Percentiles rank a stretch among this genome's conserved stretches.
These are phyloP conservation scores for Nyctalus aviator DNA, from an alignment of 2,797 vertebrate species.

Conservation along the genomic window DNA sequence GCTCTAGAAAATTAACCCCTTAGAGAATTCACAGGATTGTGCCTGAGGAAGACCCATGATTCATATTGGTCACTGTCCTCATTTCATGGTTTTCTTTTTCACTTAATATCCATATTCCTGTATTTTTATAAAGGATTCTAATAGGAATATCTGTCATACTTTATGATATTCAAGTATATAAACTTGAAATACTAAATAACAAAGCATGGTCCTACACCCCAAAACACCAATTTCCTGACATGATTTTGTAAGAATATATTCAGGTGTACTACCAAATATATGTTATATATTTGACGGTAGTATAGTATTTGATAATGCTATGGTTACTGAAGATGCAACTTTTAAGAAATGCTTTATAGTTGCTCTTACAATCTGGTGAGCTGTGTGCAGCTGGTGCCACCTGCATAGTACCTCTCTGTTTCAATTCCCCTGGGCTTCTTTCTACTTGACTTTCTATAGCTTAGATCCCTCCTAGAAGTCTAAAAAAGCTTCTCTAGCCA, in stretches of 20 bases:
- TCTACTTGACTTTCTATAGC: slow-evolving; percentile 86
- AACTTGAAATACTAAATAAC: slow-evolving; percentile 60
- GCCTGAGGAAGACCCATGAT: slow-evolving; percentile 57
- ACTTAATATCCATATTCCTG: not conserved
- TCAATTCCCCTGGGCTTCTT: slow-evolving; percentile 81
- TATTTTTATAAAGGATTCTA: slow-evolving; percentile 76
- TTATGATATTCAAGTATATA: slow-evolving; percentile 14
- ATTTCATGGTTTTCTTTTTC: slow-evolving; percentile 36
- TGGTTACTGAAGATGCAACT: not conserved
- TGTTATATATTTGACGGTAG: not conserved
- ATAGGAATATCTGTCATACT: slow-evolving; percentile 60
- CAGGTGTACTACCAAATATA: not conserved
- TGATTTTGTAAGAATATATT: slow-evolving; percentile 44
- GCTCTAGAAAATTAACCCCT: slow-evolving; percentile 75
- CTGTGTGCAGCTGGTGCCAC: slow-evolving; percentile 46
- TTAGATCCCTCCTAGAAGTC: slow-evolving; percentile 87
- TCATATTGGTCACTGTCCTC: slow-evolving; percentile 72
- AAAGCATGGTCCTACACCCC: slow-evolving; percentile 56
- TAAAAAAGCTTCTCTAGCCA: slow-evolving; percentile 89
- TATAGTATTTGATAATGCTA: not conserved
- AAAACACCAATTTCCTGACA: slow-evolving; percentile 66
- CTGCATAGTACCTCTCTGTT: slow-evolving; percentile 78
- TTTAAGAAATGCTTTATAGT: slow-evolving; percentile 78
- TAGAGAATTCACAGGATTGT: slow-evolving; percentile 80
- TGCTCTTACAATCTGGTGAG: slow-evolving; percentile 70